Evolutionary conservation across 2,113 vertebrate species (phyloP).

Genomic region (Acrocephalus arundinaceus): DNA sequence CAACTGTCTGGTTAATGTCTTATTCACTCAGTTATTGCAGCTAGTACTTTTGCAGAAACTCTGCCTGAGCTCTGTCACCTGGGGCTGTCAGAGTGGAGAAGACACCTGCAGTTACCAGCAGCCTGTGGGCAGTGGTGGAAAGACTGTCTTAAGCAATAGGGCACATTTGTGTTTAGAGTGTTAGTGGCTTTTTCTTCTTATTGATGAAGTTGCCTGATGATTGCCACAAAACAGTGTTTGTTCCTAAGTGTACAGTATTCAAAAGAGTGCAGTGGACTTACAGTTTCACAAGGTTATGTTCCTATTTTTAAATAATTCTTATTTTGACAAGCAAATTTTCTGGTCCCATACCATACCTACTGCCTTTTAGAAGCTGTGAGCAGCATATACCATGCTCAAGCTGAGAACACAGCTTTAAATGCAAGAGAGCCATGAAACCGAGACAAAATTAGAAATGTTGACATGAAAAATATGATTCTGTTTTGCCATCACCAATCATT

Average conservation of each 20-base stretch:
- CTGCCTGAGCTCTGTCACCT: not conserved
- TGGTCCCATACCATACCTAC: not conserved
- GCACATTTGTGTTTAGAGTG: not conserved
- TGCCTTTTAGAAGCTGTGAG: not conserved
- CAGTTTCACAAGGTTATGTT: not conserved
- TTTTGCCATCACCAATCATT: not conserved
- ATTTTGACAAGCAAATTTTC: not conserved
- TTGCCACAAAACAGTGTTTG: not conserved
- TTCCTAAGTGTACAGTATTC: not conserved
- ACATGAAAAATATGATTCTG: not conserved
- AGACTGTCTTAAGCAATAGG: not conserved
- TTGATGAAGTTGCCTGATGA: not conserved
- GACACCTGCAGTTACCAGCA: not conserved
- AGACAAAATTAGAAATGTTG: not conserved
- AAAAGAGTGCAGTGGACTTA: not conserved
- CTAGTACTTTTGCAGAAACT: not conserved
- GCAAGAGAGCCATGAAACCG: not conserved
- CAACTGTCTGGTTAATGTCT: not conserved
- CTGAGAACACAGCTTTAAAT: not conserved
- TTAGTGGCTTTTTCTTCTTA: not conserved
- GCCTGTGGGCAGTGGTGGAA: not conserved
- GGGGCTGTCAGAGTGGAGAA: rapidly evolving
- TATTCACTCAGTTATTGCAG: not conserved
- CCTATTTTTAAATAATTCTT: not conserved
- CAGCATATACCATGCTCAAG: not conserved